phyloP scores from a whole-genome alignment of 2,888 invertebrate species.

The Sepioteuthis lessoniana region DNA sequence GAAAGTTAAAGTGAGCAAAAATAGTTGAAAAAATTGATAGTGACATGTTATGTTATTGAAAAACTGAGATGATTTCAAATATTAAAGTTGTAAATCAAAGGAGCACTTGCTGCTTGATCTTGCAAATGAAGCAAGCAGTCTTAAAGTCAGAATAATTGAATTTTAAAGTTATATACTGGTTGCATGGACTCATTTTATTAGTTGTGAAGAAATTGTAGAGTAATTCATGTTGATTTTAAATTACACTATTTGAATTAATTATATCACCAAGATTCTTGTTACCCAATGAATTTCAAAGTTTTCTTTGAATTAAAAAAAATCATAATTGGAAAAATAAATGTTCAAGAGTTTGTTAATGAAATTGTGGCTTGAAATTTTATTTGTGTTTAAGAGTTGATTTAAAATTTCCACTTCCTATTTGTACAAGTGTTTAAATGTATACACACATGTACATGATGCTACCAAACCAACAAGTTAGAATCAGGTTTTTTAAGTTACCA shows the following conservation, averaged over 20 bases:
- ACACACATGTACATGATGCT: too few relatives aligned
- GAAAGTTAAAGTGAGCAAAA: too few relatives aligned
- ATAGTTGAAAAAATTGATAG: too few relatives aligned
- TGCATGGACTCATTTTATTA: background rate
- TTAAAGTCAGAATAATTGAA: background rate
- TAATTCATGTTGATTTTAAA: slow-evolving; percentile 23
- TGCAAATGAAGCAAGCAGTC: background rate
- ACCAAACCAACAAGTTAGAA: too few relatives aligned
- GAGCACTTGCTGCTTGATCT: background rate
- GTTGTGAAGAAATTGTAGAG: background rate
- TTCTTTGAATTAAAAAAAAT: background rate
- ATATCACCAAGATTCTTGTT: background rate
- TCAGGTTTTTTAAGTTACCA: too few relatives aligned
- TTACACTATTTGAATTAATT: background rate
- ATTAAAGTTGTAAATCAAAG: too few relatives aligned
- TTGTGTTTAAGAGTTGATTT: background rate
- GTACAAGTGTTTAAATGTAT: too few relatives aligned
- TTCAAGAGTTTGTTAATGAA: background rate
- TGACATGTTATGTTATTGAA: too few relatives aligned
- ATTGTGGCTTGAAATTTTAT: background rate
- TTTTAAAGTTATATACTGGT: background rate
- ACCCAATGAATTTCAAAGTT: background rate
- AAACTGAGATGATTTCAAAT: too few relatives aligned
- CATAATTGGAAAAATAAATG: background rate
- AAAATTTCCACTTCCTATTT: too few relatives aligned